A percentile compares a stretch with the other conserved stretches of the same genome.
Conservation (phyloP, 2,888 invertebrate genomes). For the Laspeyria flexula region DNA sequence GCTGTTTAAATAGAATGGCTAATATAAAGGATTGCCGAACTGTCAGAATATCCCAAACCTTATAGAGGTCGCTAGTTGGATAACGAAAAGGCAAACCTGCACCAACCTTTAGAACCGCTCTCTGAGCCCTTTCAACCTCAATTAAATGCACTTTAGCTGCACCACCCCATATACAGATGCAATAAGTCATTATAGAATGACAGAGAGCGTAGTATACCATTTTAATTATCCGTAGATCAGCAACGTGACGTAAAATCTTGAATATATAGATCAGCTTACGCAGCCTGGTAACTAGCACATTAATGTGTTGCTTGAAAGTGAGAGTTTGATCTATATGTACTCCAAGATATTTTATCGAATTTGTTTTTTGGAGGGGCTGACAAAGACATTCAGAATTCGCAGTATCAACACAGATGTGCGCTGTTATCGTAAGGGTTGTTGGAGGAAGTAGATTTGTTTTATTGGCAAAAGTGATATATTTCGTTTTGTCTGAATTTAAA, state of each 20-base stretch:
- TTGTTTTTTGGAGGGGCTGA: no score
- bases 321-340: background rate
- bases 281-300: no score
- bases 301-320: background rate
- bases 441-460: background rate
- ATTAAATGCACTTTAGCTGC: background rate
- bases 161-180: background rate
- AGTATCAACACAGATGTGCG: background rate
- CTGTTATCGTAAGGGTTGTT: background rate
- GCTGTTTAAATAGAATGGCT: no score
- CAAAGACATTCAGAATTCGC: no score
- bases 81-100: no score
- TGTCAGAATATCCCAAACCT: no score
- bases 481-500: constrained; percentile 18
- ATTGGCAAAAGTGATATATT: constrained; percentile 13
- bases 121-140: background rate
- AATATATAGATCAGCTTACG: no score
- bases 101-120: no score
- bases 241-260: background rate
- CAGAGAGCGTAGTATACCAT: background rate
- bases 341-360: background rate
- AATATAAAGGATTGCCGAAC: no score
- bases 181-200: background rate
- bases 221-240: background rate
- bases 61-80: background rate